Evolutionary conservation across 2,113 vertebrate species (phyloP), one percentile per base, ranked within the genome.

Genomic region (Caloenas nicobarica): DNA sequence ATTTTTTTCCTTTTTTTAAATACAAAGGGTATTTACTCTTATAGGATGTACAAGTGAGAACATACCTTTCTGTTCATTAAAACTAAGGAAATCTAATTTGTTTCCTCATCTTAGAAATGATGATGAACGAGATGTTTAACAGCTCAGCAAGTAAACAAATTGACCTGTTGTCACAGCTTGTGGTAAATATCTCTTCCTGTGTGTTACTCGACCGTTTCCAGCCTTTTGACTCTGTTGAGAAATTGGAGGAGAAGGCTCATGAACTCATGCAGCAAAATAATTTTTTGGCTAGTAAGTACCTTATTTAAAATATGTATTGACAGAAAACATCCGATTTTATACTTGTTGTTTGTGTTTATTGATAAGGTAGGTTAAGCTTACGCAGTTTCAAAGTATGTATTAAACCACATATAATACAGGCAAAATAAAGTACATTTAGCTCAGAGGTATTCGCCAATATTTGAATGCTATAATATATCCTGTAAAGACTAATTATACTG

Each of bases 241-340:
- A 71, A 56, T n/a, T 98, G 91, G 97, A 98, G 54, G 23, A 62
- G 3, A 88, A 87, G 15, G 97, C 97, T 31, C 89, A 48, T 13
- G 91, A 96, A 29, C 97, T 98, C 50, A 97, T 97, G 96, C 84
- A 81, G 58, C 82, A 97, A 72, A 98, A 98, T 34, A 91, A 86
- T 68, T 96, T 98, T 65, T 92, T 98, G 94, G 98, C 98, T 85
- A 98, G 98, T 98, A 96, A 97, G 98, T 98, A 61, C 21, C 3
- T 40, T 31, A 50, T 40, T 56, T 61, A 26, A 83, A 77, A 92
- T 25, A 3, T 3, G 15, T 72, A 14, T n/a, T 66, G 29, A 65
- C 11, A 17, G 8, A 53, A 73, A 68, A 40, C 7, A 6, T 29
- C 9, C 10, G 36, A 21, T 3, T 83, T 71, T 34, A 18, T 48